Percentiles rank a stretch among this genome's conserved stretches.
Conservation (phyloP, 2,113 vertebrate species). For the Cyprinodon brontotheroides region DNA sequence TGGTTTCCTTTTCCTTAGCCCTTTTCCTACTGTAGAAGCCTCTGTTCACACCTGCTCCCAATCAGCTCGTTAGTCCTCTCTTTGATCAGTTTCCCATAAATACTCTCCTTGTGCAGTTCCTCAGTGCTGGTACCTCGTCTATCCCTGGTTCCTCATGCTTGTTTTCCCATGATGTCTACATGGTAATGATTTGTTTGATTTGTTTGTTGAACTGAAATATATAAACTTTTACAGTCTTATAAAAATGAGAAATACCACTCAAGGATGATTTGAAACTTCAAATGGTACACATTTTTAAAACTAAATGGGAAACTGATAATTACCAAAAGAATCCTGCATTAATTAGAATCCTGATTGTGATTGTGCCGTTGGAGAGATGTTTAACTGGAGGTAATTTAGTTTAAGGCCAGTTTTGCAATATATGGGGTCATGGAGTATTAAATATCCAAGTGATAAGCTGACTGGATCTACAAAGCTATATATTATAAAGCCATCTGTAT, state of each 20-base stretch:
- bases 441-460: slow-evolving; percentile 32
- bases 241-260: slow-evolving; percentile 10
- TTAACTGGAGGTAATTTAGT: slow-evolving; percentile 19
- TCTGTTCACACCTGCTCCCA: too few species aligned
- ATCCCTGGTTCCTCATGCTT: too few species aligned
- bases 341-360: slow-evolving; percentile 4
- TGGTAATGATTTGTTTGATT: too few species aligned
- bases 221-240: slow-evolving; percentile 50
- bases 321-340: too few species aligned
- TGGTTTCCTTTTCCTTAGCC: too few species aligned
- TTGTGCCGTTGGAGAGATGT: not conserved
- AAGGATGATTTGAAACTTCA: slow-evolving; percentile 8
- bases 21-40: too few species aligned
- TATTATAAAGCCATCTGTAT: slow-evolving; percentile 72
- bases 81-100: too few species aligned
- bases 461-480: slow-evolving; percentile 52
- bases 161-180: too few species aligned
- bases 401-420: slow-evolving; percentile 21
- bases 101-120: too few species aligned
- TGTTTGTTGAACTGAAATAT: slow-evolving; percentile 42
- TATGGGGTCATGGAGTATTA: slow-evolving; percentile 33
- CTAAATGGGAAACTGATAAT: not conserved
- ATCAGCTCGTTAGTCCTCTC: too few species aligned
- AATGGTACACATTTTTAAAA: not conserved
- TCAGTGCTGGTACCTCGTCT: too few species aligned